Percentiles rank a stretch among this genome's conserved stretches.
phyloP scores from a whole-genome alignment of 2,888 invertebrate genomes.

The Drosophila rellima region DNA sequence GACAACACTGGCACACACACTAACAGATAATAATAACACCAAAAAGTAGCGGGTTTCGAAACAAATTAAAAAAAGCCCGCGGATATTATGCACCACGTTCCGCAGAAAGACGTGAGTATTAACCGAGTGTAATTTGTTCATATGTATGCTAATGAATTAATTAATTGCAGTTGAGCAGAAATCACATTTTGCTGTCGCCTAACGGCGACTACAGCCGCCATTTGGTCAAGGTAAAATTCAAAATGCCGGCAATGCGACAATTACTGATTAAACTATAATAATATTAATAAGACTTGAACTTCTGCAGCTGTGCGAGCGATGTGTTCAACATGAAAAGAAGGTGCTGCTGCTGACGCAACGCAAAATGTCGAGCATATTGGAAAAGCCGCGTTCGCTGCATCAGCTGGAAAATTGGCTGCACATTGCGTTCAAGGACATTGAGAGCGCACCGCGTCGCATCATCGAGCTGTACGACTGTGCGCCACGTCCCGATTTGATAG shows the following conservation, averaged over 20 bases:
- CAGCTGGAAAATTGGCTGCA: conserved; percentile 35
- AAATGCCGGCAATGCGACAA: background rate
- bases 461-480: conserved; percentile 57
- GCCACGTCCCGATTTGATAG: conserved; percentile 59
- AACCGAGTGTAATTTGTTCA: background rate
- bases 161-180: conserved; percentile 32
- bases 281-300: background rate
- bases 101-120: conserved; percentile 38
- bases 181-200: conserved; percentile 57
- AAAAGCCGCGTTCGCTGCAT: conserved; percentile 28
- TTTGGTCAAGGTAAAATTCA: conserved; percentile 48
- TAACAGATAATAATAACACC: background rate
- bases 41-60: conserved; percentile 23
- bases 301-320: conserved; percentile 60
- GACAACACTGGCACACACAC: background rate
- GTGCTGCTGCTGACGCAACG: conserved; percentile 49
- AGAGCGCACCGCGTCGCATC: conserved; percentile 62
- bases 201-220: conserved; percentile 54
- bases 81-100: conserved; percentile 36
- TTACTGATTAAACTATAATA: too few relatives aligned
- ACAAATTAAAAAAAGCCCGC: conserved; percentile 28
- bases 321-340: conserved; percentile 49
- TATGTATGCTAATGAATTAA: background rate
- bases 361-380: conserved; percentile 21
- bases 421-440: conserved; percentile 51